A percentile compares a stretch with the other conserved stretches of the same genome.
Evolutionary conservation across 1,140 invertebrate species (phyloP).

Genomic region (Heliconius hewitsoni): DNA sequence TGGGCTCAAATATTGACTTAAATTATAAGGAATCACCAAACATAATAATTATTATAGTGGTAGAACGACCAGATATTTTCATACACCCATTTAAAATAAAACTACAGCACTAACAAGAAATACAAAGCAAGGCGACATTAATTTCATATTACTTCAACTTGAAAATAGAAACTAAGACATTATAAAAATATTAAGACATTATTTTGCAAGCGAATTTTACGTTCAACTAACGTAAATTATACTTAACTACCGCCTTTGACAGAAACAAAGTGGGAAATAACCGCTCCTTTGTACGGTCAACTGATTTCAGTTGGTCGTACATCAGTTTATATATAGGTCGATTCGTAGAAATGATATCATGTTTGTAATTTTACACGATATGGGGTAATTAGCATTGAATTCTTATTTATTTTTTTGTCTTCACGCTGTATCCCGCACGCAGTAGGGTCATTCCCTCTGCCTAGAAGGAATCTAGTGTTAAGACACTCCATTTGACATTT

Average conservation of each 20-base stretch:
- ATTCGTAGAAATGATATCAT: background rate
- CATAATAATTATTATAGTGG: no score
- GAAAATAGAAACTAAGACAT: background rate
- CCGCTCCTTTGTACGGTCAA: background rate
- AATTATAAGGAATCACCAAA: no score
- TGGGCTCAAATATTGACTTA: no score
- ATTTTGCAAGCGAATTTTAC: background rate
- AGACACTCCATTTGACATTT: no score
- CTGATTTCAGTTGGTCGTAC: background rate
- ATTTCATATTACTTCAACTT: background rate
- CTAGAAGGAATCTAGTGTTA: no score
- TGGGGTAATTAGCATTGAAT: background rate
- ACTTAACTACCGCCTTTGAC: constrained; percentile 4
- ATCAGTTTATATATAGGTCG: background rate
- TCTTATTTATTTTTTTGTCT: no score
- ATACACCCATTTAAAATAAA: background rate
- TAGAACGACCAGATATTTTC: no score
- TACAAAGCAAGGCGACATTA: background rate
- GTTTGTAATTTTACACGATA: background rate
- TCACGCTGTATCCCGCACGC: no score
- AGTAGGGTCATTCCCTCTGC: no score
- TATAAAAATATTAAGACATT: background rate
- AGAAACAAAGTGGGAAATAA: constrained; percentile 11
- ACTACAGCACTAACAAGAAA: background rate
- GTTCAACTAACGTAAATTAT: constrained; percentile 5